These are phyloP conservation scores for Amphibalanus amphitrite DNA, from an alignment of 1,140 invertebrate genomes.

Conservation along the genomic window DNA sequence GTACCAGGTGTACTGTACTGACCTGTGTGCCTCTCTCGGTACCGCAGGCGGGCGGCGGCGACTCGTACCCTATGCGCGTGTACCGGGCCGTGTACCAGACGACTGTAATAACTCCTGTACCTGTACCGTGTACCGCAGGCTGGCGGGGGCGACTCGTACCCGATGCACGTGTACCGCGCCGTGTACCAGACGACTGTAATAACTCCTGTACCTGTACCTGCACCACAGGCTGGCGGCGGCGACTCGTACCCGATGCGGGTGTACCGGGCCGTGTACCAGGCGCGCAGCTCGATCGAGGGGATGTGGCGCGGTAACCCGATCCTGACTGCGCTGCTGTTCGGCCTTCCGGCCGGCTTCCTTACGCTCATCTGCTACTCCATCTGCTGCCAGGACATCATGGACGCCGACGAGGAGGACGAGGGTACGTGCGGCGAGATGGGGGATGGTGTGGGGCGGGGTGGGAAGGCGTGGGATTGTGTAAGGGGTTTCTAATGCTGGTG, in stretches of 20 bases:
- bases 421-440: not conserved
- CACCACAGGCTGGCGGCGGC: slow-evolving; percentile 54
- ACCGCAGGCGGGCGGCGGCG: slow-evolving; percentile 57
- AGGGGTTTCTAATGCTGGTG: not conserved
- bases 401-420: slow-evolving; percentile 70
- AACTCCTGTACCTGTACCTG: slow-evolving; percentile 35
- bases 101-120: too few relatives aligned
- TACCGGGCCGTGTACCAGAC: slow-evolving; percentile 30
- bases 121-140: too few relatives aligned
- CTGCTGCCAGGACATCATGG: slow-evolving; percentile 82
- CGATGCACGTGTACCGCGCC: slow-evolving; percentile 48
- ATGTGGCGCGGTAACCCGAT: slow-evolving; percentile 87
- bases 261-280: slow-evolving; percentile 54
- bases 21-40: slow-evolving; percentile 37
- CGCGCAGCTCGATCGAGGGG: slow-evolving; percentile 45
- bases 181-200: slow-evolving; percentile 27
- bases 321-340: slow-evolving; percentile 62
- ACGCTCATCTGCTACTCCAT: slow-evolving; percentile 85
- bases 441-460: too few relatives aligned
- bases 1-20: slow-evolving; percentile 30
- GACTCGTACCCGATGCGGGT: slow-evolving; percentile 48
- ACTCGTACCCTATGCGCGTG: slow-evolving; percentile 46
- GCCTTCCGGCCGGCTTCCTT: slow-evolving; percentile 72
- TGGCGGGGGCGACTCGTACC: slow-evolving; percentile 60
- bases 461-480: not conserved